These are phyloP conservation scores for Calephelis perditalis DNA, from an alignment of 2,888 invertebrate species.

Conservation along the genomic window DNA sequence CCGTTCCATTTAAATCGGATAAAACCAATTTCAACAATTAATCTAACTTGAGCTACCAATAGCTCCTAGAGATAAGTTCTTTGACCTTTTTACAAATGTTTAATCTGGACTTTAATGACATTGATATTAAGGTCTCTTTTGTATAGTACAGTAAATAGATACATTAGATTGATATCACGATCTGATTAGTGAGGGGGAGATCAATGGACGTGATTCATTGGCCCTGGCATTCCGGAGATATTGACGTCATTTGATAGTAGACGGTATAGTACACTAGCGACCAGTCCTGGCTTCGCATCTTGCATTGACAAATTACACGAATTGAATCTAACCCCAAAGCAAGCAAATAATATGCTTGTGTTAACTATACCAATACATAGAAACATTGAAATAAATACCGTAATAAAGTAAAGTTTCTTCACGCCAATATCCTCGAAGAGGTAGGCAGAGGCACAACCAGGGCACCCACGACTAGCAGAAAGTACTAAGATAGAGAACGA, in stretches of 20 bases:
- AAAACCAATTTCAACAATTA: conserved; percentile 8
- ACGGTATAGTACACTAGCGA: too few species aligned
- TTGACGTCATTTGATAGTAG: not conserved
- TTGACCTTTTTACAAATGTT: not conserved
- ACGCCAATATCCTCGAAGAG: too few species aligned
- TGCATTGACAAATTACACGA: too few species aligned
- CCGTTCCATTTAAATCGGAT: not conserved
- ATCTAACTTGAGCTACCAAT: conserved; percentile 6
- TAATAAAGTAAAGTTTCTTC: too few species aligned
- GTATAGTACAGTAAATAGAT: not conserved
- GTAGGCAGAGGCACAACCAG: too few species aligned
- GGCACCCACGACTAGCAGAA: too few species aligned
- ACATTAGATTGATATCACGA: conserved; percentile 11
- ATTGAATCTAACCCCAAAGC: too few species aligned
- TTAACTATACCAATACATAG: too few species aligned
- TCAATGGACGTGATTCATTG: conserved; percentile 6
- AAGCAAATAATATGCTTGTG: too few species aligned
- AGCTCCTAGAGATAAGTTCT: conserved; percentile 4
- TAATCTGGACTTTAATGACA: not conserved
- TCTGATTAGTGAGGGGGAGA: conserved; percentile 9
- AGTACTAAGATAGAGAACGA: too few species aligned
- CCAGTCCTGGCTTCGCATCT: too few species aligned
- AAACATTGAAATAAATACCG: too few species aligned
- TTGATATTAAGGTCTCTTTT: not conserved
- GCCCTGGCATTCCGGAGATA: not conserved